Evolutionary conservation across 1,140 invertebrate species (phyloP).

Genomic region (Heliconius congener): DNA sequence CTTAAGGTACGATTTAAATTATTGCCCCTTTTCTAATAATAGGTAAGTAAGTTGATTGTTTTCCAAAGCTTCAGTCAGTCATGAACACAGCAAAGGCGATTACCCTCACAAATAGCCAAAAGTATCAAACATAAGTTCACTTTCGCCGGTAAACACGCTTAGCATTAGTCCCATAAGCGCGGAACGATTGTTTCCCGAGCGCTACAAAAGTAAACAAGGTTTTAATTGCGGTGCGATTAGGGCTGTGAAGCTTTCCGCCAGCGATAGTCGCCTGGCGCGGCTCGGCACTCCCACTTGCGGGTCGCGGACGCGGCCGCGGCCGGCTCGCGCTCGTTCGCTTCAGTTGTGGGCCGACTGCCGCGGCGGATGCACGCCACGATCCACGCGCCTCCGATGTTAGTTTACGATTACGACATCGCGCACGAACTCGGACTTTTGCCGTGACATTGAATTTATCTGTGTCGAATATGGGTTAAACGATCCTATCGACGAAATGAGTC

Average conservation of each 20-base stretch:
- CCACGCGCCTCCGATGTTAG: slow-evolving; percentile 70
- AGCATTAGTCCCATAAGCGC: slow-evolving; percentile 19
- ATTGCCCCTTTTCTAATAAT: not conserved
- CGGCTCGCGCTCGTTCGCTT: slow-evolving; percentile 73
- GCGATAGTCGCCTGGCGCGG: slow-evolving; percentile 69
- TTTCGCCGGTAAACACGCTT: not conserved
- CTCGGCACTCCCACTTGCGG: slow-evolving; percentile 70
- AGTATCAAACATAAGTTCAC: not conserved
- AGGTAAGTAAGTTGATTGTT: slow-evolving; percentile 10
- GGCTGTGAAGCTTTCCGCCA: slow-evolving; percentile 74
- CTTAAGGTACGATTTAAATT: not conserved
- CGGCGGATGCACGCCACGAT: slow-evolving; percentile 67
- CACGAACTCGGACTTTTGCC: slow-evolving; percentile 67
- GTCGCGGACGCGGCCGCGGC: slow-evolving; percentile 63
- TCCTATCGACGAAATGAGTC: slow-evolving; percentile 67
- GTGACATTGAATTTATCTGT: slow-evolving; percentile 70
- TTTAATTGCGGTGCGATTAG: slow-evolving; percentile 76
- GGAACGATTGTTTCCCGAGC: slow-evolving; percentile 44
- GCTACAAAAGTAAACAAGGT: slow-evolving; percentile 71
- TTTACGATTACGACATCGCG: slow-evolving; percentile 78
- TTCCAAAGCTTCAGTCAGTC: not conserved
- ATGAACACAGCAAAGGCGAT: not conserved
- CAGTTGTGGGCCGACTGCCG: slow-evolving; percentile 71
- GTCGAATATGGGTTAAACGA: slow-evolving; percentile 80
- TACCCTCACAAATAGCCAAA: not conserved